A percentile compares a stretch with the other conserved stretches of the same genome.
Conservation (phyloP, 2,113 vertebrate species). For the Phrynocephalus versicolor region DNA sequence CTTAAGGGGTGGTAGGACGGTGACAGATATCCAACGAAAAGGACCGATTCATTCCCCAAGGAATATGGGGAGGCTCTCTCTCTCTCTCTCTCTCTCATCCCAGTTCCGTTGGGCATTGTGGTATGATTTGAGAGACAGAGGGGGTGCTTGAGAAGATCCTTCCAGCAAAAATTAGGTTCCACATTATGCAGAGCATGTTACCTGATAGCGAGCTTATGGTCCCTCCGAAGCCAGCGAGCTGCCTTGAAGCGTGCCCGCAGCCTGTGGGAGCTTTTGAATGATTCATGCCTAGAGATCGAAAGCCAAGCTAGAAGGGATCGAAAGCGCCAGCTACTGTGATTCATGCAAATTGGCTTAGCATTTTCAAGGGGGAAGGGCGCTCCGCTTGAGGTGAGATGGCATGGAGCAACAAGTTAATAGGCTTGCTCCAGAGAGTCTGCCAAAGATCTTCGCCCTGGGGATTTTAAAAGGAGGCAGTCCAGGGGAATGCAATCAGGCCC, state of each 20-base stretch:
- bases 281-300: not conserved
- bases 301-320: not conserved
- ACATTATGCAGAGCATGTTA: not conserved
- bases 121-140: too few species aligned
- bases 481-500: not conserved
- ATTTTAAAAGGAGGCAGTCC: not conserved
- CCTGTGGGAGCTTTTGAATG: not conserved
- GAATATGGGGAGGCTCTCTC: too few species aligned
- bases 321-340: not conserved
- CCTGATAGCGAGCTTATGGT: not conserved
- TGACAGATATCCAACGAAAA: too few species aligned
- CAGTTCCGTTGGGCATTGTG: too few species aligned
- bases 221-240: not conserved
- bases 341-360: not conserved
- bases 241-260: not conserved
- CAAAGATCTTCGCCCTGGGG: not conserved
- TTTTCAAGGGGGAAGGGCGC: not conserved
- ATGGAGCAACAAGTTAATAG: constrained; percentile 2
- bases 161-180: too few species aligned
- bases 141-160: too few species aligned
- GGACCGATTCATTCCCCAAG: too few species aligned
- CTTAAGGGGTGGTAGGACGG: too few species aligned
- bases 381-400: constrained; percentile 3
- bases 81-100: too few species aligned
- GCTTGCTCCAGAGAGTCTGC: not conserved